phyloP scores from a whole-genome alignment of 2,888 invertebrate genomes.

The Brachypterus glaber region DNA sequence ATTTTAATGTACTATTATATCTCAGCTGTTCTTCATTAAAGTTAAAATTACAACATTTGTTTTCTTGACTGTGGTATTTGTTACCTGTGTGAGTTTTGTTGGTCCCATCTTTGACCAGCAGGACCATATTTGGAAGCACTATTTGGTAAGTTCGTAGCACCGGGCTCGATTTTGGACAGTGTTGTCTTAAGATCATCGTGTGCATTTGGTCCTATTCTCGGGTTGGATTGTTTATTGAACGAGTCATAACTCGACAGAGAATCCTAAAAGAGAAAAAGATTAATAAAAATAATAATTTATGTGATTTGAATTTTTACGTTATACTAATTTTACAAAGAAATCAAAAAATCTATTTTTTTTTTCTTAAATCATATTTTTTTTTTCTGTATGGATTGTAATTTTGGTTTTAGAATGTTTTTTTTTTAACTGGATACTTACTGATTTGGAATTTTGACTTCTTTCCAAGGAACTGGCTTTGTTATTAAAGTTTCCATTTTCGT shows the following conservation, averaged over 20 bases:
- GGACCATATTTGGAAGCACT: slow-evolving; percentile 36
- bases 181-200: slow-evolving; percentile 78
- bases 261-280: too few species aligned
- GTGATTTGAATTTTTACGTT: too few species aligned
- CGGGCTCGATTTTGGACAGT: slow-evolving; percentile 38
- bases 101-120: slow-evolving; percentile 32
- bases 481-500: slow-evolving; percentile 30
- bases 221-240: slow-evolving; percentile 49
- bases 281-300: too few species aligned
- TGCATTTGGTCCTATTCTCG: slow-evolving; percentile 69
- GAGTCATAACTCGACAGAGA: slow-evolving; percentile 78
- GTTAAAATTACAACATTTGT: too few species aligned
- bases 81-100: slow-evolving; percentile 32
- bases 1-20: too few species aligned
- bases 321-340: too few species aligned
- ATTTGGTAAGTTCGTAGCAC: slow-evolving; percentile 20
- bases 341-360: too few species aligned
- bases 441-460: slow-evolving; percentile 40
- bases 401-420: too few species aligned
- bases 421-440: slow-evolving; percentile 36
- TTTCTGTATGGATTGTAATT: too few species aligned
- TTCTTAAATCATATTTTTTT: too few species aligned
- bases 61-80: too few species aligned
- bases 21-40: too few species aligned
- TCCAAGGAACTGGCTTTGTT: slow-evolving; percentile 38